A percentile compares a stretch with the other conserved stretches of the same genome.
These are phyloP conservation scores for Zonotrichia leucophrys DNA, from an alignment of 2,113 vertebrate species.

Conservation along the genomic window DNA sequence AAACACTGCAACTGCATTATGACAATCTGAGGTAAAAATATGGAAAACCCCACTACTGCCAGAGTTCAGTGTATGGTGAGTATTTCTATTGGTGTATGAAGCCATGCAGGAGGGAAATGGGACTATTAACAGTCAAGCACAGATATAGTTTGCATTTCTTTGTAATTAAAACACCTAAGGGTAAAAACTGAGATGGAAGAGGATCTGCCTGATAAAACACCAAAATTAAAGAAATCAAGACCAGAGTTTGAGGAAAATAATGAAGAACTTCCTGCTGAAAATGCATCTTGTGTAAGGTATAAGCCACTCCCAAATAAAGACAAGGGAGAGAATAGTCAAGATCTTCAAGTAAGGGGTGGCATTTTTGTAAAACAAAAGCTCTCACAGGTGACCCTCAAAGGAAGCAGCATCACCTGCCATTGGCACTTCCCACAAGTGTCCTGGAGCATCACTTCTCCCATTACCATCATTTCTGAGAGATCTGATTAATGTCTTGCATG, in stretches of 20 bases:
- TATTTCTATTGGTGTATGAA: background rate
- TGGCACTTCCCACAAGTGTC: background rate
- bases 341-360: background rate
- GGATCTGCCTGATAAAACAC: background rate
- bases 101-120: background rate
- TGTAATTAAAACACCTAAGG: background rate
- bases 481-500: fast-evolving
- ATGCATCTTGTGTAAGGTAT: background rate
- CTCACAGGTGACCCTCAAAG: background rate
- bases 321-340: background rate
- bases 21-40: background rate
- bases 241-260: background rate
- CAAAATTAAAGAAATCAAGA: background rate
- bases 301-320: background rate
- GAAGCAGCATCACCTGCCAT: background rate
- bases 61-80: background rate
- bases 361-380: background rate
- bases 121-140: background rate
- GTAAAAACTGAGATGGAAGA: background rate
- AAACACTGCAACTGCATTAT: background rate
- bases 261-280: background rate
- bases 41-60: background rate
- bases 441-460: background rate
- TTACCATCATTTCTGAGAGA: background rate
- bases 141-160: background rate